These are phyloP conservation scores for Melanostoma scalare DNA, from an alignment of 2,888 invertebrate genomes.

Conservation along the genomic window DNA sequence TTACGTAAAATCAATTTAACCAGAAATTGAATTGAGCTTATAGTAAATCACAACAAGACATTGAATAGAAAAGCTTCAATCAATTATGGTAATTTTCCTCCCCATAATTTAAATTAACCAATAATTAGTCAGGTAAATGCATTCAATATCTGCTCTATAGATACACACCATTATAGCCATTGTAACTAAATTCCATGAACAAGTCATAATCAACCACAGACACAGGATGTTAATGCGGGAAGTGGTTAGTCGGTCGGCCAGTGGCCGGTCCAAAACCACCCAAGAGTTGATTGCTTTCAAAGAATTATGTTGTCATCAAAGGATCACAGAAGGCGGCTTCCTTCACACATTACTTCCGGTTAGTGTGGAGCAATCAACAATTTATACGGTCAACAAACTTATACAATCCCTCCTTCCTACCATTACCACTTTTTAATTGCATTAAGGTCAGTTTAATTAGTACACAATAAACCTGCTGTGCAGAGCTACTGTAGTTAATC, in stretches of 20 bases:
- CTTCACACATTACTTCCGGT: conserved; percentile 15
- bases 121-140: conserved; percentile 12
- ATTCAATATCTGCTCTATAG: conserved; percentile 3
- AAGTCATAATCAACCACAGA: neutral
- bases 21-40: neutral
- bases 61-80: neutral
- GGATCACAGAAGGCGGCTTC: conserved; percentile 5
- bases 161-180: neutral
- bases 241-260: neutral
- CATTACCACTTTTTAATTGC: neutral
- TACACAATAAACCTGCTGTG: neutral
- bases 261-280: conserved; percentile 3
- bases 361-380: conserved; percentile 11
- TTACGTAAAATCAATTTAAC: neutral
- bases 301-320: conserved; percentile 20
- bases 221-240: neutral
- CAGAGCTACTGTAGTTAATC: too few relatives aligned
- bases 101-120: conserved; percentile 8
- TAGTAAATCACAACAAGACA: neutral
- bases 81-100: neutral
- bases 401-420: too few relatives aligned
- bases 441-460: neutral
- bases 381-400: neutral
- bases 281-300: conserved; percentile 21
- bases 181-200: conserved; percentile 3